Evolutionary conservation across 2,113 vertebrate genomes (phyloP).

Genomic region (Heteronetta atricapilla): DNA sequence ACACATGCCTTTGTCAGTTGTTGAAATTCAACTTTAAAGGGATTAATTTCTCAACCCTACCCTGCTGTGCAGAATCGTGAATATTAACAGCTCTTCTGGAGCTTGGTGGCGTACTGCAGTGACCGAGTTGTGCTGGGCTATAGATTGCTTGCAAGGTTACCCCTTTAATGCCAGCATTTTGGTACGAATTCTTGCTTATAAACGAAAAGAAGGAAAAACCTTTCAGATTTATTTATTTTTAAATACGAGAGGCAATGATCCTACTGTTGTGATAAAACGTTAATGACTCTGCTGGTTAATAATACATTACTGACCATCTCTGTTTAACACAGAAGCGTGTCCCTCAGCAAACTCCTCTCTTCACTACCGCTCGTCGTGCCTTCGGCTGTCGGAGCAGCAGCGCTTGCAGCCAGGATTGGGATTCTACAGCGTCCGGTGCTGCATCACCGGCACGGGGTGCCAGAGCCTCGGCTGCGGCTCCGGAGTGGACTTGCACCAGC

Average conservation of each 20-base stretch:
- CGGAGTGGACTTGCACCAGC: background rate
- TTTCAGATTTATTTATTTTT: background rate
- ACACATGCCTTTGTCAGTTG: slow-evolving; percentile 67
- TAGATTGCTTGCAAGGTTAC: background rate
- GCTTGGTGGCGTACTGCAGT: background rate
- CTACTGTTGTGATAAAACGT: background rate
- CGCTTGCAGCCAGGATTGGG: background rate
- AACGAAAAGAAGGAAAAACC: background rate
- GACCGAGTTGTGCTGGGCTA: background rate
- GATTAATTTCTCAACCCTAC: slow-evolving; percentile 62
- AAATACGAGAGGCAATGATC: background rate
- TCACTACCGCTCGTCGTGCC: rapidly evolving
- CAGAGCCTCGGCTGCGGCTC: background rate
- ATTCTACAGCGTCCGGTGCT: background rate
- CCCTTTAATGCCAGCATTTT: background rate
- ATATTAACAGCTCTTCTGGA: slow-evolving; percentile 23
- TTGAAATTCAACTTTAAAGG: slow-evolving; percentile 70
- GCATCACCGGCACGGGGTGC: rapidly evolving
- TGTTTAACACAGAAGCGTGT: background rate
- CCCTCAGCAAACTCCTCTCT: background rate
- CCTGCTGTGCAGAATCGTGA: slow-evolving; percentile 26
- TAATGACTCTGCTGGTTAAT: background rate
- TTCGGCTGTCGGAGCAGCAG: background rate
- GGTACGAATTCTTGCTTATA: background rate
- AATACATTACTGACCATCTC: background rate